A percentile compares a stretch with the other conserved stretches of the same genome.
phyloP scores from a whole-genome alignment of 1,140 invertebrate species.

The Bombus confusus region DNA sequence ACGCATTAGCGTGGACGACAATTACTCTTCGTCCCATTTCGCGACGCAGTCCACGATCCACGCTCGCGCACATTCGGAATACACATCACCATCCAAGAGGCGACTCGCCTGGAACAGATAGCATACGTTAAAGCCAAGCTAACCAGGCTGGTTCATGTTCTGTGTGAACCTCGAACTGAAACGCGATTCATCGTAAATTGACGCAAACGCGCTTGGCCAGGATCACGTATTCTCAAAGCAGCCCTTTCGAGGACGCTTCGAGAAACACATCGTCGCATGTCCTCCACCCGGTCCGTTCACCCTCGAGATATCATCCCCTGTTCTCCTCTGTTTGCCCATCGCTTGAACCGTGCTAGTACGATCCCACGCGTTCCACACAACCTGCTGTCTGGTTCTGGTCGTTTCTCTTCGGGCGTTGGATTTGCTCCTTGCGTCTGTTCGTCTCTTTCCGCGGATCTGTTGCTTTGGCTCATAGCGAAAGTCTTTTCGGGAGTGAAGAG shows the following conservation, averaged over 20 bases:
- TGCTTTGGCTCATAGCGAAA: constrained; percentile 55
- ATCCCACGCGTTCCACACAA: constrained; percentile 42
- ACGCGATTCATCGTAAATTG: constrained; percentile 39
- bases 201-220: constrained; percentile 13
- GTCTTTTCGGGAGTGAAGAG: constrained; percentile 63
- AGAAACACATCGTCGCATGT: constrained; percentile 50
- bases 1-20: constrained; percentile 19
- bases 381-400: background rate
- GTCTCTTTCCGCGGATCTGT: constrained; percentile 43
- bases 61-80: constrained; percentile 25
- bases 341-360: constrained; percentile 68
- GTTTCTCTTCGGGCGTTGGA: background rate
- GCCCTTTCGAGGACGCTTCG: constrained; percentile 35
- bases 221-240: constrained; percentile 61
- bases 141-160: background rate
- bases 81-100: background rate
- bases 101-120: background rate
- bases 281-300: constrained; percentile 18
- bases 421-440: background rate
- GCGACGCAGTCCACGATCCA: constrained; percentile 16
- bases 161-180: background rate
- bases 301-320: constrained; percentile 40
- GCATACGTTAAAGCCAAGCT: background rate
- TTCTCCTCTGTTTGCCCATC: constrained; percentile 70
- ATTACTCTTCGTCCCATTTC: constrained; percentile 24